Evolutionary conservation across 2,113 vertebrate species (phyloP).

Genomic region (Trogon surrucura): DNA sequence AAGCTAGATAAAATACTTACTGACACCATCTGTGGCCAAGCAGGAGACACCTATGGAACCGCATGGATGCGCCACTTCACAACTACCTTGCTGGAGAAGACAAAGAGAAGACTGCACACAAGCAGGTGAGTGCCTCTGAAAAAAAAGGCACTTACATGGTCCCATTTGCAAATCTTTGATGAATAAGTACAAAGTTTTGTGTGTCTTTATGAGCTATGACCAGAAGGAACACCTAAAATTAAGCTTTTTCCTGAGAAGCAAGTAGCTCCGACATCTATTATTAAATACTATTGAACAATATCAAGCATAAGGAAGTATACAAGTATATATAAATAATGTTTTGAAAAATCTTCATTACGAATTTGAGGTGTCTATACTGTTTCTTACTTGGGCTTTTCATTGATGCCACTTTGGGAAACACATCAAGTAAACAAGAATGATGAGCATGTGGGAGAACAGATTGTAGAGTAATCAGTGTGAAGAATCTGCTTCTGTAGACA

Average conservation of each 20-base stretch:
- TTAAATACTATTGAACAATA: background rate
- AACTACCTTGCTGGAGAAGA: background rate
- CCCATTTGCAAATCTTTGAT: background rate
- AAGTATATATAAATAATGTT: background rate
- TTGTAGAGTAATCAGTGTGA: background rate
- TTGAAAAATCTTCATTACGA: background rate
- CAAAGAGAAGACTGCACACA: background rate
- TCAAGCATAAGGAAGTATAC: background rate
- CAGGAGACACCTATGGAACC: background rate
- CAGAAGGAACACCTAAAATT: background rate
- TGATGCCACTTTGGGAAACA: background rate
- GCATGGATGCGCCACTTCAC: accelerated
- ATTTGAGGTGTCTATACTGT: background rate
- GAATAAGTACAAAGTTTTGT: background rate
- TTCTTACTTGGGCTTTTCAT: background rate
- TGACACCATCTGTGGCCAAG: background rate
- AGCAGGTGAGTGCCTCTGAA: accelerated
- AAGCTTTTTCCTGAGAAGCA: background rate
- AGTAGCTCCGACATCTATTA: background rate
- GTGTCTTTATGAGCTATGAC: background rate
- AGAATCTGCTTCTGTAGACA: background rate
- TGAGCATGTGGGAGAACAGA: background rate
- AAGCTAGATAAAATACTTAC: background rate
- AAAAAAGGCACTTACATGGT: accelerated
- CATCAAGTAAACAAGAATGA: background rate